These are phyloP conservation scores for Erpornis zantholeuca DNA, from an alignment of 2,113 vertebrate species.

Conservation along the genomic window DNA sequence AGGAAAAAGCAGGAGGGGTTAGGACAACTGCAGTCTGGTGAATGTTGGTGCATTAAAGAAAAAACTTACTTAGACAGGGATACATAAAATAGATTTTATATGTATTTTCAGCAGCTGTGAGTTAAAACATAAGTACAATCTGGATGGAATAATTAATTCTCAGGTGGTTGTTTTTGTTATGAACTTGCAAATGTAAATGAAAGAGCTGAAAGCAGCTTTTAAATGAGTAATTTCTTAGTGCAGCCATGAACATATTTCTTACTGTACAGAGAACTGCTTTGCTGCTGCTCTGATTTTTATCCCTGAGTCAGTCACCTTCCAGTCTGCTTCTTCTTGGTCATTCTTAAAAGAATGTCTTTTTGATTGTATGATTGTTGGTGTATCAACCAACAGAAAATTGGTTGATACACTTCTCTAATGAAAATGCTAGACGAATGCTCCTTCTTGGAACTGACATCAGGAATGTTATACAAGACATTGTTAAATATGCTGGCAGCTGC, in stretches of 20 bases:
- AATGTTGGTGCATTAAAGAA: not conserved
- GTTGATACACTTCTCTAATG: slow-evolving; percentile 19
- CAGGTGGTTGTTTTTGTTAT: not conserved
- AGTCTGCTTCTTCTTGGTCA: not conserved
- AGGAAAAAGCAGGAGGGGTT: not conserved
- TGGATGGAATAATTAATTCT: not conserved
- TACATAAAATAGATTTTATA: not conserved
- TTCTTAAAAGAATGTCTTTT: not conserved
- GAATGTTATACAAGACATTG: slow-evolving; percentile 60
- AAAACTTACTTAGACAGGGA: not conserved
- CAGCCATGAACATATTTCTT: not conserved
- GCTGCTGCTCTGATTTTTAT: not conserved
- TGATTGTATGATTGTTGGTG: too few relatives aligned
- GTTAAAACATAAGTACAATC: not conserved
- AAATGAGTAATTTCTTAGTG: not conserved
- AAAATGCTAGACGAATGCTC: slow-evolving; percentile 44
- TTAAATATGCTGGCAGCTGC: slow-evolving; percentile 62
- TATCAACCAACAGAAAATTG: slow-evolving; percentile 8
- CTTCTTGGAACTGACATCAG: slow-evolving; percentile 51
- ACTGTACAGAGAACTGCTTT: not conserved
- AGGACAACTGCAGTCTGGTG: not conserved
- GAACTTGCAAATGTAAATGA: not conserved
- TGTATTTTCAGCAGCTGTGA: not conserved
- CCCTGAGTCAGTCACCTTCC: not conserved
- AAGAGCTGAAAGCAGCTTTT: not conserved